These are phyloP conservation scores for Zygogramma bicolorata DNA, from an alignment of 2,888 invertebrate genomes.

Conservation along the genomic window DNA sequence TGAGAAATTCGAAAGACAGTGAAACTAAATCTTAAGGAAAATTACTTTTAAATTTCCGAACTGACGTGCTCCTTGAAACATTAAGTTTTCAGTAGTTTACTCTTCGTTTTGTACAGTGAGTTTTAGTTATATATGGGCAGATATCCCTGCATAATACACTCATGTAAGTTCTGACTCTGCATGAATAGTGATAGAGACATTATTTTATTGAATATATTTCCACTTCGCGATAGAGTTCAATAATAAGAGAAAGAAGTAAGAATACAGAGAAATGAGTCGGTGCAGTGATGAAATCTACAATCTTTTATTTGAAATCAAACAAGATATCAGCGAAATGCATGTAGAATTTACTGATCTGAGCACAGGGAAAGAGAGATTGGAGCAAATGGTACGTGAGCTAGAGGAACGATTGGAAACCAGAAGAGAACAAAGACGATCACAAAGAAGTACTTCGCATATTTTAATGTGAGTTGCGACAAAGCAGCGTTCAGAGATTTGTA, in stretches of 20 bases:
- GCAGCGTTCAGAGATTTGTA: not conserved
- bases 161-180: not conserved
- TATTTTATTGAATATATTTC: not conserved
- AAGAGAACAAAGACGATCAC: not conserved
- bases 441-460: not conserved
- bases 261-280: not conserved
- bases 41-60: no score
- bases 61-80: no score
- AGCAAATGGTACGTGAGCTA: not conserved
- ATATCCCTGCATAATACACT: not conserved
- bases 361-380: not conserved
- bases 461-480: not conserved
- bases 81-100: no score
- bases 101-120: no score
- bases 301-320: slow-evolving; percentile 32
- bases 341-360: not conserved
- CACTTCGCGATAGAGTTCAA: not conserved
- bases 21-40: no score
- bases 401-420: not conserved
- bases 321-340: slow-evolving; percentile 1
- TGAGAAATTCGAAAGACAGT: no score
- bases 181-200: not conserved
- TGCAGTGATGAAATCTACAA: not conserved
- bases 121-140: no score
- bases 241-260: not conserved